Base-by-base conservation (phyloP, 2,113 vertebrate genomes). In the Hyla sarda region DNA sequence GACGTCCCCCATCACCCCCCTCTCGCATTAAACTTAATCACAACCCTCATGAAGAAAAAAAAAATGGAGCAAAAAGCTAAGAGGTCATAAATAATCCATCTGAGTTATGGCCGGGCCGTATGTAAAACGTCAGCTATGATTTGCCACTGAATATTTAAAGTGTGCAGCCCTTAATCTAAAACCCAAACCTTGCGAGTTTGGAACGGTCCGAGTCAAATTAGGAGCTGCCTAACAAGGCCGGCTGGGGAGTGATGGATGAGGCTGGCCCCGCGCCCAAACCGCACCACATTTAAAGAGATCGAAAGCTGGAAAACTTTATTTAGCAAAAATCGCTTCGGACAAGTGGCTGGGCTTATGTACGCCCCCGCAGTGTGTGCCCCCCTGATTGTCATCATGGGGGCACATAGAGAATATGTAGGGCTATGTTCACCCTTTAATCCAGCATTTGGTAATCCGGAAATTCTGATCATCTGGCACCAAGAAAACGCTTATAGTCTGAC, bases 61-160 rank as follows among this genome's bases (percentile, higher is more conserved):
- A 23, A 48, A 25, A 34, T 5, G 41, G 41, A 41, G 41, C 41
- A n/a, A 50, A n/a, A 60, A 25, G 30, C 34, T 9, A 60, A 47
- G 28, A 30, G 25, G 75, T 30, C 25, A 58, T 69, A 69, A 85
- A 85, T 85, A 79, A 79, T 50, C 84, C 48, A 11, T 41, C 48
- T 72, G 84, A 86, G 65, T 81, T 81, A 86, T 34, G 77, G 50
- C 8, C 52, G 65, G 37, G 77, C 69, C 30, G 50, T 47, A 86
- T 86, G 84, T 86, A 73, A 73, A 81, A 86, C 45, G 84, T 86
- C 84, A 73, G 50, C 76, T 86, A 19, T 81, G 84, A 86, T 86
- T 86, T 86, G 84, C 84, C 84, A 48, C 77, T 34, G 77, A 86
- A 86, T 86, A 86, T 86, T 81, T 86, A 86, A 86, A 80, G 77